Evolutionary conservation across 2,113 vertebrate genomes (phyloP), one percentile per base, ranked within the genome.

Genomic region (Ptyas mucosa): DNA sequence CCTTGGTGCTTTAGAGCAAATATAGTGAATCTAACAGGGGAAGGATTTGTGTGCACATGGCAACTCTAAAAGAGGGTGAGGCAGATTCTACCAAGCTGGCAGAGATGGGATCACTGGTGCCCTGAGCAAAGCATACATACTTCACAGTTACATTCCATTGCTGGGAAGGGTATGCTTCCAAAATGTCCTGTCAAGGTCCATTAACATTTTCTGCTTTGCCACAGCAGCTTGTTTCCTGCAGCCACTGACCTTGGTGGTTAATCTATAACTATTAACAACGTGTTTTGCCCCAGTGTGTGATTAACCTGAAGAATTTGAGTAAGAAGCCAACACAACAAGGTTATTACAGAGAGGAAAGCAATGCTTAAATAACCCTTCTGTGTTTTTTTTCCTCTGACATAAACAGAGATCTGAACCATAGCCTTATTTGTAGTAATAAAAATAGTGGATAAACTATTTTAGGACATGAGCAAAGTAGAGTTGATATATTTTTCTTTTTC

Each of bases 201-300:
- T 93, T 93, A 69, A 85, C 87, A 75, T 94, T 94, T 87, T 90
- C 92, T 92, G 88, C 81, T 91, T 90, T 64, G 88, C 53, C 81
- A 61, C n/a, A 39, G 89, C 53, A 46, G 58, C 51, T 92, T 81
- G 58, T 92, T 87, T 92, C 90, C 90, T 87, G 85, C 26, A 52
- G 54, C 75, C 85, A 26, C n/a, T 85, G 88, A 49, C 52, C 92
- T 92, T 92, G 93, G 58, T 57, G 51, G 94, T 95, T 96, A 96
- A 95, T 95, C 34, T 90, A 57, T 94, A 94, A 90, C 93, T 69
- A 34, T 94, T 95, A 96, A 95, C 94, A 88, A 51, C 90, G 93
- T 21, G 58, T 92, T 90, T 64, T 23, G 85, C 89, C 52, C 58
- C 4, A 52, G 46, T 69, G 92, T 57, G 87, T 69, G 91, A 57